Evolutionary conservation across 1,140 invertebrate genomes (phyloP).

Genomic region (Bathynomus jamesi): DNA sequence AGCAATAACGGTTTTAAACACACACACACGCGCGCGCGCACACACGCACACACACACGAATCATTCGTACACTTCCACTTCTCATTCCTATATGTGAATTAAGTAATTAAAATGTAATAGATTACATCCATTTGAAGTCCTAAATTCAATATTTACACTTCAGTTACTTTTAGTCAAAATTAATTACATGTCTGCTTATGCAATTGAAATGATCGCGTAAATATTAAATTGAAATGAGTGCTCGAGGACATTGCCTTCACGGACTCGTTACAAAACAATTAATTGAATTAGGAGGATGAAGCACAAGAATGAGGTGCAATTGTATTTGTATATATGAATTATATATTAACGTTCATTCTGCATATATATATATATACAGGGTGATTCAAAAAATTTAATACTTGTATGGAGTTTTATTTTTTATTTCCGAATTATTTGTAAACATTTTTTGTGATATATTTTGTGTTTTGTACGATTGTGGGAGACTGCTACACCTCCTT

Average conservation of each 20-base stretch:
- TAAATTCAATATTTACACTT: conserved; percentile 1
- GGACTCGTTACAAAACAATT: too few species aligned
- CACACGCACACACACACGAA: background rate
- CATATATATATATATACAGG: background rate
- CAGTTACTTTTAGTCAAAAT: background rate
- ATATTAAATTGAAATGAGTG: background rate
- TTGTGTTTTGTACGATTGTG: too few species aligned
- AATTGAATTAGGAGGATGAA: background rate
- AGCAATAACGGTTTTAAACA: background rate
- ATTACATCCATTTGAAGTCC: background rate
- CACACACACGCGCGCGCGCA: too few species aligned
- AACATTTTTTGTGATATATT: too few species aligned
- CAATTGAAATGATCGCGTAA: background rate
- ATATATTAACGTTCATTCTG: background rate
- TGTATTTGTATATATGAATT: background rate
- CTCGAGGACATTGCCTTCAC: too few species aligned
- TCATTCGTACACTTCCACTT: background rate
- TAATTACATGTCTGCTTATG: background rate
- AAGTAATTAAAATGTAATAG: background rate
- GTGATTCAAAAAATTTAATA: too few species aligned
- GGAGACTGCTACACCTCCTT: too few species aligned
- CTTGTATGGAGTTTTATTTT: too few species aligned
- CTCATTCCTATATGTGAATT: background rate
- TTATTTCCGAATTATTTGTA: too few species aligned
- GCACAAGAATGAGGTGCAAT: background rate